Evolutionary conservation across 2,113 vertebrate species (phyloP), one percentile per base, ranked within the genome.

Genomic region (Embiotoca jacksoni): DNA sequence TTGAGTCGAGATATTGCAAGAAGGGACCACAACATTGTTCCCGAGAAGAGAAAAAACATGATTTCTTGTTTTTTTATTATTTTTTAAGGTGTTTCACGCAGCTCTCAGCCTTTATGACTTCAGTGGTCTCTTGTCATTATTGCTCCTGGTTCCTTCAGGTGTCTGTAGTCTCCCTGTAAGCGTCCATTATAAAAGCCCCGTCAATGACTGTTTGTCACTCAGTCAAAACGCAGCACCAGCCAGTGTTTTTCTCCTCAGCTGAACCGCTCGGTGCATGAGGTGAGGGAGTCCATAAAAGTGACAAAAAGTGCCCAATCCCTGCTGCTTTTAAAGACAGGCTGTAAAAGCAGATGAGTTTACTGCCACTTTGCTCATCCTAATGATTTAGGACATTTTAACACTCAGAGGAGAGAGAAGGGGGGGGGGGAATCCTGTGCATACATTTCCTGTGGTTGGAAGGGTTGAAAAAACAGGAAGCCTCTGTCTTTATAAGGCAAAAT

Each of bases 301-400:
- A 67, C 84, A 89, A 47, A 84, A 86, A 70, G 67, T 59, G 63
- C 65, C 33, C 53, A 31, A 60, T 77, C 62, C 80, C 78, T 81
- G 82, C 68, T 80, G 82, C 68, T 75, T 92, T 89, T 88, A 88
- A 84, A 84, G 84, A 87, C 86, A 23, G 57, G 77, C 77, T 68
- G 80, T 93, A 93, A 92, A 93, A 68, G 44, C 39, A 32, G 70
- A 91, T 81, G 71, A 75, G 62, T 92, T 93, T 82, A 89, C 62
- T 50, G 76, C 70, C 73, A 68, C 86, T 90, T 82, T 74, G 54
- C 65, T 79, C 70, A 59, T 80, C 80, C 72, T 86, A 86, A 88
- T 85, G 70, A 86, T 86, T 77, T 55, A 78, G 62, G 60, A 75
- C 78, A 57, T 72, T 71, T 81, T 57, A 65, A 69, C 83, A 72